A percentile compares a stretch with the other conserved stretches of the same genome.
Conservation (phyloP, 2,113 vertebrate genomes). For the Spizaetus ornatus region DNA sequence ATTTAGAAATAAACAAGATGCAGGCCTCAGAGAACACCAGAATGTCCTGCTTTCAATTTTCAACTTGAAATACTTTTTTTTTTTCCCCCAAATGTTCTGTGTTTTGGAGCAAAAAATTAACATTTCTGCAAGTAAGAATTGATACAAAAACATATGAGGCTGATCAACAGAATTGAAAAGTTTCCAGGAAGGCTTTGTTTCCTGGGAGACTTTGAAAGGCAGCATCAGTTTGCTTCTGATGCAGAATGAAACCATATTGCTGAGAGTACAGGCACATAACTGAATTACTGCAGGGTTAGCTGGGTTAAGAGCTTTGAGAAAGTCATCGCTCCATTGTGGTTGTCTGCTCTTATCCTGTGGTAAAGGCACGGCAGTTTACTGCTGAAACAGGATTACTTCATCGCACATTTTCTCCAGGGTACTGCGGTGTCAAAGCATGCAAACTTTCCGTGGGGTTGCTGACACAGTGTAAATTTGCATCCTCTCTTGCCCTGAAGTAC, state of each 20-base stretch:
- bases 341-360: not conserved
- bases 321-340: not conserved
- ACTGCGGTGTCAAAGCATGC: not conserved
- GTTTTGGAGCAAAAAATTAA: not conserved
- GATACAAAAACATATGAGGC: not conserved
- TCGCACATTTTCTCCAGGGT: not conserved
- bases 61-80: not conserved
- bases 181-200: not conserved
- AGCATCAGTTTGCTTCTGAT: not conserved
- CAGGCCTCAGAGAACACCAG: not conserved
- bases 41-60: not conserved
- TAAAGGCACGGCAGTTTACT: not conserved
- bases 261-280: not conserved
- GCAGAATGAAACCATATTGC: not conserved
- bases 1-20: not conserved
- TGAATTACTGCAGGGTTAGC: not conserved
- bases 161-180: not conserved
- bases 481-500: not conserved
- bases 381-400: constrained; percentile 19
- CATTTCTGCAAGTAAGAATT: not conserved
- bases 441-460: not conserved
- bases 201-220: not conserved
- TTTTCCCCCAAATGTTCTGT: not conserved
- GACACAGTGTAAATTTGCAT: not conserved
- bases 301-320: constrained; percentile 2